Base-by-base conservation (phyloP, 2,888 invertebrate species). In the Apantesis nais region DNA sequence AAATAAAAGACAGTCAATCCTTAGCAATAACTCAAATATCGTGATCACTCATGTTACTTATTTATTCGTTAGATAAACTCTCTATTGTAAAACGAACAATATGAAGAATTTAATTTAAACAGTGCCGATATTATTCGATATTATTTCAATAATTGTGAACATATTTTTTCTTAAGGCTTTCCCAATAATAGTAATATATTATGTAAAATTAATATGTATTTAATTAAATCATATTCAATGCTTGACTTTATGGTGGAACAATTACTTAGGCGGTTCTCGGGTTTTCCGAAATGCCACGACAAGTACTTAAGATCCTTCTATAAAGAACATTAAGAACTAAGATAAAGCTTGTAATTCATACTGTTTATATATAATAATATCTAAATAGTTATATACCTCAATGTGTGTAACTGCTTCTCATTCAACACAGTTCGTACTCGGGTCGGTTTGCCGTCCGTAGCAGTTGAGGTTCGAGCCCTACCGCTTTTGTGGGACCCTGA, bases 361-460 rank as follows among this genome's bases (percentile, higher is more conserved):
- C 9, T 48, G 22, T 48, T 14, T 48, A 3, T 5, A 22, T 5
- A 48, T 48, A 14, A 31, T 3, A 34, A 16, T 16, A 29, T 31
- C 8, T 31, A 16, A 61, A 34, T 16, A 22, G 0, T 5, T 37
- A 69, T 85, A 89, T 81, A 96, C 95, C 99, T 97, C 84, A 99
- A 96, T 12, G 99, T 99, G 93, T 99, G 99, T 83, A 99, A 96
- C 92, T 99, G 99, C 91, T 99, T 99, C 93, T 99, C 99, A 93
- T 99, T 99, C 75, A 99, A 97, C 55, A 99, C 99, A 4, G 99
- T 99, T 78, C 99, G 96, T 71, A 99, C 99, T 83, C 99, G 96
- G n/a, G 99, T 99, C 19, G 99, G 99, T 90, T 99, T 99, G 68
- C 98, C 98, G 92, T 99, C 98, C 58, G 97, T 96, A 25, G 96